Base-by-base conservation (phyloP, 2,797 vertebrate species). In the Anisognathus igniventris region DNA sequence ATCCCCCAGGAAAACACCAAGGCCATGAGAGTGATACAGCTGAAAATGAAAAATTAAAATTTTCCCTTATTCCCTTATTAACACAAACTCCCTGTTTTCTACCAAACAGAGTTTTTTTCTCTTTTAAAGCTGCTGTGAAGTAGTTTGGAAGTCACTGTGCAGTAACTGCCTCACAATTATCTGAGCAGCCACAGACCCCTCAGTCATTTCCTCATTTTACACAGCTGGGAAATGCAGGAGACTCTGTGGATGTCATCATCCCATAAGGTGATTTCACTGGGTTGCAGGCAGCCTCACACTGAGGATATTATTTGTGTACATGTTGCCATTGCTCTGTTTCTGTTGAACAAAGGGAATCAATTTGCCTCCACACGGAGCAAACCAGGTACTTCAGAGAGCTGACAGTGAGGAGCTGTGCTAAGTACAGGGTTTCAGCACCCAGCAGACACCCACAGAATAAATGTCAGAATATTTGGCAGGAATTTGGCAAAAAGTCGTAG, bases 401-500 rank as follows among this genome's bases (percentile, higher is more conserved):
- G 85, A 72, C 93, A 91, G 76, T 0, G 62, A 91, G 77, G 88
- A 91, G 86, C 84, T 85, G 80, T 67, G 79, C 1, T 93, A 89
- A 94, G 47, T 88, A 81, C 67, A 94, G 71, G 85, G 91, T 93
- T 93, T 88, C 92, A 86, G 92, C 86, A 76, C 64, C 75, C 88
- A 90, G 76, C 61, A 83, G 92, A 96, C 86, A 94, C 40, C 39
- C 44, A 73, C 28, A 75, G 74, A 90, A 92, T 37, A 14, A 62
- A 11, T 56, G 66, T 88, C 89, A 91, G 81, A 64, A 57, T 50
- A 19, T 58, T 35, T 93, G 93, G 82, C 94, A 95, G 79, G 70
- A 72, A 86, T 83, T 45, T 88, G 92, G 91, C 91, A 95, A 90
- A 84, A 86, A 65, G 28, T 68, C 64, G 42, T 7, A 6, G 39